Conservation (phyloP, 2,113 vertebrate genomes). For the Lucifuga dentata region DNA sequence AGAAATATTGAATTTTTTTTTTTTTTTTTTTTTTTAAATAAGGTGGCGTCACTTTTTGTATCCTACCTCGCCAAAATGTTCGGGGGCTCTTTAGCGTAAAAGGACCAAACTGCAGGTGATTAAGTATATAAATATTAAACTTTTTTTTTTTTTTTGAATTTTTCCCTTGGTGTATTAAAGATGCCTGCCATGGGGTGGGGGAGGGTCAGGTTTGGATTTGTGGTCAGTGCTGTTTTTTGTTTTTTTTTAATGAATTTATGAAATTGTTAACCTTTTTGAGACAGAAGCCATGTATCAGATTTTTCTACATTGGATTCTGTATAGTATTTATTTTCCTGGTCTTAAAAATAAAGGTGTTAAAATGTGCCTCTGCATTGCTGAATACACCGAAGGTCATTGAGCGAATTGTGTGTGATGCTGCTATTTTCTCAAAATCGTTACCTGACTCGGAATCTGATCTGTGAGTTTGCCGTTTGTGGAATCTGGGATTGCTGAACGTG, state of each 20-base stretch:
- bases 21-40: constrained; percentile 40
- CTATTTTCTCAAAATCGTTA: no score
- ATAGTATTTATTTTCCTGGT: constrained; percentile 90
- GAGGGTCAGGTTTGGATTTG: constrained; percentile 59
- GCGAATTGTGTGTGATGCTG: no score
- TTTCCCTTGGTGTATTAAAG: constrained; percentile 23
- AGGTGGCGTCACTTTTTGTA: constrained; percentile 73
- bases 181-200: constrained; percentile 62
- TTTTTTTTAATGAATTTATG: constrained; percentile 80
- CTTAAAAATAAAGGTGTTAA: constrained; percentile 84
- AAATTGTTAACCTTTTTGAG: constrained; percentile 80
- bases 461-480: no score
- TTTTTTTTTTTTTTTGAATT: constrained; percentile 23
- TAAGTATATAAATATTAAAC: constrained; percentile 67
- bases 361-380: constrained; percentile 63
- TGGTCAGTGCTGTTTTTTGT: constrained; percentile 80
- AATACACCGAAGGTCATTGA: no score
- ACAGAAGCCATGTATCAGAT: constrained; percentile 84
- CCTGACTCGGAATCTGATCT: no score
- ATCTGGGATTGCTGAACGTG: no score
- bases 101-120: constrained; percentile 83
- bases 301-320: constrained; percentile 89
- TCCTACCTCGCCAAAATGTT: constrained; percentile 75
- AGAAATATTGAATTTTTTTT: constrained; percentile 15
- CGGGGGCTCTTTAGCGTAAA: constrained; percentile 56